Conservation (phyloP, 1,140 invertebrate genomes). For the Periplaneta americana region DNA sequence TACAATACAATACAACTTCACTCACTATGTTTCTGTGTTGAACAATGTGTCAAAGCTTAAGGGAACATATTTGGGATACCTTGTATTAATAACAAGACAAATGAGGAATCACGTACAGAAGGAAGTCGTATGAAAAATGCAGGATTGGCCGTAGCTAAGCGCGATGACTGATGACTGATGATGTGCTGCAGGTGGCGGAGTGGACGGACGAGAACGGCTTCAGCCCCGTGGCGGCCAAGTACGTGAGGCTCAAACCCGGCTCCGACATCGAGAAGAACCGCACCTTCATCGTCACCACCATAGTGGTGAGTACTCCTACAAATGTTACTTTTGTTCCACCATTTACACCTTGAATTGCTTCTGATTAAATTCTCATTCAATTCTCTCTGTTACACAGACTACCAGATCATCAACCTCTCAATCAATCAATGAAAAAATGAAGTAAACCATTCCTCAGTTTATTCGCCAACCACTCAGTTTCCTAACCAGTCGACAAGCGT, state of each 20-base stretch:
- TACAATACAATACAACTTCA: too few species aligned
- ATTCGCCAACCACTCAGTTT: too few species aligned
- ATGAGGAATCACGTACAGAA: not conserved
- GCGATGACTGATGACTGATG: not conserved
- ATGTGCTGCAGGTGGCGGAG: conserved; percentile 62
- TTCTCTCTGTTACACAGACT: too few species aligned
- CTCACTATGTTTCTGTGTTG: not conserved
- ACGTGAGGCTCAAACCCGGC: conserved; percentile 63
- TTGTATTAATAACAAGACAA: not conserved
- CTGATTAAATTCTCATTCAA: too few species aligned
- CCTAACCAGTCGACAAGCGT: too few species aligned
- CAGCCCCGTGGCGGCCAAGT: conserved; percentile 68
- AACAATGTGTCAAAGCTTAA: not conserved
- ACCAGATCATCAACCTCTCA: too few species aligned
- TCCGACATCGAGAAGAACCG: conserved; percentile 73
- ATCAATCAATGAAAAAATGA: too few species aligned
- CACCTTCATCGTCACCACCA: conserved; percentile 87
- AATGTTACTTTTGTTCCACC: not conserved
- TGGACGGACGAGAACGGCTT: conserved; percentile 86
- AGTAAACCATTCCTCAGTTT: too few species aligned
- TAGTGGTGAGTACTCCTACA: conserved; percentile 64
- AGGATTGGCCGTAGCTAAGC: not conserved
- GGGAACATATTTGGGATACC: not conserved
- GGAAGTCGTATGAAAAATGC: not conserved
- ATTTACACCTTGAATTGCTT: too few species aligned